Evolutionary conservation across 2,888 invertebrate species (phyloP), one percentile per base, ranked within the genome.

Genomic region (Cheilosia grossa): DNA sequence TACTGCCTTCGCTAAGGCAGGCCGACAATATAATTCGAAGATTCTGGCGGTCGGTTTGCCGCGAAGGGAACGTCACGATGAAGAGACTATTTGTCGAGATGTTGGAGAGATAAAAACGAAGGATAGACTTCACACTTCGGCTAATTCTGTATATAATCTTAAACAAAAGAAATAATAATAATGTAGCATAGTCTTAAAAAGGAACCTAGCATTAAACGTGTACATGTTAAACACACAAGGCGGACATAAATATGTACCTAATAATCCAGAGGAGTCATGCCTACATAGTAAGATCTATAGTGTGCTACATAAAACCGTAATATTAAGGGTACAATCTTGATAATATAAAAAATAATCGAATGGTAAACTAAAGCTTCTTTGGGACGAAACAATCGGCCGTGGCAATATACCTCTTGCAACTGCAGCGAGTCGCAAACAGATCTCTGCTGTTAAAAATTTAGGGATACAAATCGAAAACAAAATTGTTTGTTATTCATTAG

Each of bases 61-160:
- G 96, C 89, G 97, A 97, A 87, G 96, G 97, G 5, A 95, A 96
- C 91, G 96, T 97, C 81, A 96, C 96, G 88, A 97, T 99, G 97
- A 98, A 98, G 93, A 98, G 98, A 92, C 94, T 99, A 69, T 98
- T 99, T 93, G 94, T 98, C 59, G 98, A 98, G 93, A 98, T 98
- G 98, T 94, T 98, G 82, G 98, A 98, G 92, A 95, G 85, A 69
- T 85, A 85, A 77, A 81, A 85, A 24, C 21, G 30, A 40, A 69
- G 9, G n/a, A 64, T 30, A 40, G 15, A 49, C 47, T 79, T 83
- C 70, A 82, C 79, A 86, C 86, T 78, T 56, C 49, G 58, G 44
- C 61, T 63, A 19, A 79, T 63, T 79, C 67, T 82, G 79, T 83
- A 82, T 67, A 63, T 66, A 74, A 72, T 70, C 19, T 51, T 79